Evolutionary conservation across 2,113 vertebrate species (phyloP).

Genomic region (Catharus bicknelli): DNA sequence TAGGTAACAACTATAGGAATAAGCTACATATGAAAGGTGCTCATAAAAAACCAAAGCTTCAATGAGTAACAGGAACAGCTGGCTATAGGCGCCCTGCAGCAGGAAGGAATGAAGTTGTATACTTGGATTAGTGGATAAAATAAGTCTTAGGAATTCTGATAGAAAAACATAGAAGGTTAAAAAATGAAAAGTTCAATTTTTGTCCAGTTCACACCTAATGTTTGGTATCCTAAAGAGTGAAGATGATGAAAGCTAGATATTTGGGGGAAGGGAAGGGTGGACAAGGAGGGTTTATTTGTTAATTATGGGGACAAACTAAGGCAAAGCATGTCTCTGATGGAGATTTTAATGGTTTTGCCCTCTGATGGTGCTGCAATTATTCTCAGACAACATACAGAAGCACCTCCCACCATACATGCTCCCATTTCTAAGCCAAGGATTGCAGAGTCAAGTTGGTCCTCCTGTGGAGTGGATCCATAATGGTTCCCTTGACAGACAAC

Average conservation of each 20-base stretch:
- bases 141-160: not conserved
- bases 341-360: not conserved
- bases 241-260: not conserved
- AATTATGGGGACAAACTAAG: not conserved
- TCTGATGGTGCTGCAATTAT: not conserved
- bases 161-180: not conserved
- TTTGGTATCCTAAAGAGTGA: not conserved
- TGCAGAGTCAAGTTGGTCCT: accelerated
- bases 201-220: accelerated
- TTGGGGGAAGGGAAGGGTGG: accelerated
- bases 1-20: slow-evolving; percentile 33
- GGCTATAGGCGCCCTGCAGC: not conserved
- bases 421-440: not conserved
- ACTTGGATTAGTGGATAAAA: not conserved
- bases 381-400: not conserved
- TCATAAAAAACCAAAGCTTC: not conserved
- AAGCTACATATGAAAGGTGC: not conserved
- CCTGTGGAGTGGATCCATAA: not conserved
- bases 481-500: accelerated
- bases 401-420: accelerated
- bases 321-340: not conserved
- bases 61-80: not conserved
- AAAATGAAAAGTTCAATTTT: not conserved
- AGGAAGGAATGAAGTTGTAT: not conserved
- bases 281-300: not conserved